phyloP scores from a whole-genome alignment of 2,113 vertebrate genomes.

The Tympanuchus pallidicinctus region DNA sequence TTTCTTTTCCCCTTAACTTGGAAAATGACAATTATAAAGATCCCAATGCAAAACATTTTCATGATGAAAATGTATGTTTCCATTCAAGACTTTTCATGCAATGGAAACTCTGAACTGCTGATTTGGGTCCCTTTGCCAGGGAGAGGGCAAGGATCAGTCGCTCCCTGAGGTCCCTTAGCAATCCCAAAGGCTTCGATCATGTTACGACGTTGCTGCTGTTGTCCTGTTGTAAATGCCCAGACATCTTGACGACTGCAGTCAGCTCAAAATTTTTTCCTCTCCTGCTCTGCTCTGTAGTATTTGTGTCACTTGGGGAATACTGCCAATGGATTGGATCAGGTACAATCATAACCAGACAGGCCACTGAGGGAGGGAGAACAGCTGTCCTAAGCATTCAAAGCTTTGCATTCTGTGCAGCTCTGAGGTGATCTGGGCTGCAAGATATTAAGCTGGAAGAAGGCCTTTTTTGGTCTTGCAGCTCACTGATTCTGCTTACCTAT shows the following conservation, averaged over 20 bases:
- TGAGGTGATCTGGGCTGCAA: constrained; percentile 18
- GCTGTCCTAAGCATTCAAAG: constrained; percentile 64
- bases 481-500: neutral
- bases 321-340: constrained; percentile 46
- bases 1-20: neutral
- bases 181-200: neutral
- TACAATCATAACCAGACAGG: constrained; percentile 49
- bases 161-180: neutral
- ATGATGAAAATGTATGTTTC: neutral
- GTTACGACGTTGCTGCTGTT: neutral
- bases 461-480: constrained; percentile 16
- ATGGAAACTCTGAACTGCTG: neutral
- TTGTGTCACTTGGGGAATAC: constrained; percentile 48
- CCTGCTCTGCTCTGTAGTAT: neutral
- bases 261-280: constrained; percentile 18
- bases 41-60: neutral
- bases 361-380: neutral
- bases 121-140: neutral
- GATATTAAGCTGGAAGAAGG: constrained; percentile 41
- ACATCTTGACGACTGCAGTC: constrained; percentile 9
- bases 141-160: accelerated
- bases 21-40: neutral
- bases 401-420: constrained; percentile 46
- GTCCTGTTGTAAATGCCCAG: constrained; percentile 2
- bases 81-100: neutral